Conservation (phyloP, 2,797 vertebrate genomes). For the Agapornis canus region DNA sequence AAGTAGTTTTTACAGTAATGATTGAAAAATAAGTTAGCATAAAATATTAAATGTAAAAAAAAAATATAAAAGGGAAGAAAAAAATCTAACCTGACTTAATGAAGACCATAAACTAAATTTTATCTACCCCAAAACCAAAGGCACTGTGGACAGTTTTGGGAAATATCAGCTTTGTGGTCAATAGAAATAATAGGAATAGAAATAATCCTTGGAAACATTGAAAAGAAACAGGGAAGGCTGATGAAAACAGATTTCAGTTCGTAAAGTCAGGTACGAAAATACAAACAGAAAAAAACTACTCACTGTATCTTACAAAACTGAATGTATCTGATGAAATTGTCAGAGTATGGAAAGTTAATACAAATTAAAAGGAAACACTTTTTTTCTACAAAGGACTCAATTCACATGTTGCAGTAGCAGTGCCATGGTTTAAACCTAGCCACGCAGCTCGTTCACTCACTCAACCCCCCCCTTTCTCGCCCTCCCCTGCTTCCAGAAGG, state of each 20-base stretch:
- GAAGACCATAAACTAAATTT: neutral
- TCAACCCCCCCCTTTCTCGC: too few species aligned
- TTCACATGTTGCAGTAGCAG: neutral
- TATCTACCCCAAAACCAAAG: neutral
- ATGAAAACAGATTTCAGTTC: neutral
- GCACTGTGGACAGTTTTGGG: neutral
- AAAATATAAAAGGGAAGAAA: neutral
- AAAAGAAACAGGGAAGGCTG: neutral
- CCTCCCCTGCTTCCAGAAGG: too few species aligned
- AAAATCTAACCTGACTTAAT: neutral
- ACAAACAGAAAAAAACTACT: neutral
- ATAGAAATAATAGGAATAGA: neutral
- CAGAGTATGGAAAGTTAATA: neutral
- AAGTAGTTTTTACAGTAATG: neutral
- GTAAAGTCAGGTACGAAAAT: neutral
- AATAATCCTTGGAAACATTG: neutral
- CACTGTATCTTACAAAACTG: neutral
- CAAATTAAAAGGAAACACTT: neutral
- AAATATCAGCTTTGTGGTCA: neutral
- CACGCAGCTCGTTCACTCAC: too few species aligned
- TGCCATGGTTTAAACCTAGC: too few species aligned
- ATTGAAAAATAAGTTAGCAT: neutral
- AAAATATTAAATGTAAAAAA: neutral
- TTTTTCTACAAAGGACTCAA: neutral
- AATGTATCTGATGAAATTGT: neutral